phyloP scores from a whole-genome alignment of 1,140 invertebrate genomes.

The Hylyphantes graminicola region DNA sequence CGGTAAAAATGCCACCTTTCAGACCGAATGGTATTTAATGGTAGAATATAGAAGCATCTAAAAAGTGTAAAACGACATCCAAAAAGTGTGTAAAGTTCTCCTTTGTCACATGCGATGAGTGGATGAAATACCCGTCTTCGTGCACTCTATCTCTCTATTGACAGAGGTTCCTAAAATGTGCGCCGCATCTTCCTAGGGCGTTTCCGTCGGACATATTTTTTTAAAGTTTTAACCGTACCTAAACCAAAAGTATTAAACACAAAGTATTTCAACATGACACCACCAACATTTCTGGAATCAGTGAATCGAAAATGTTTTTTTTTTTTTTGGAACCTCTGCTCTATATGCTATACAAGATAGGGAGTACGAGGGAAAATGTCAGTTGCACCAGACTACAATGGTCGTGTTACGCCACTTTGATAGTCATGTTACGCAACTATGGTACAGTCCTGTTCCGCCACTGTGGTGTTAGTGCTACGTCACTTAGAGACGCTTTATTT shows the following conservation, averaged over 20 bases:
- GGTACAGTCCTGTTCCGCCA: neutral
- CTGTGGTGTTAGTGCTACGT: neutral
- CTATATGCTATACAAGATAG: constrained; percentile 11
- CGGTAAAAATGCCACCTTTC: constrained; percentile 23
- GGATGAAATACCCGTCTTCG: constrained; percentile 44
- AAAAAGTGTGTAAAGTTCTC: constrained; percentile 46
- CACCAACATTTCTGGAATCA: no score
- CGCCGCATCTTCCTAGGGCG: neutral
- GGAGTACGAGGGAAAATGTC: constrained; percentile 20
- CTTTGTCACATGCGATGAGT: constrained; percentile 14
- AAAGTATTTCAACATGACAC: no score
- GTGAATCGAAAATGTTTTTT: no score
- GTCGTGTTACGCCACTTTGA: neutral
- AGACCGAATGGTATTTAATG: constrained; percentile 2
- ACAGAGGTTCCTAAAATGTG: neutral
- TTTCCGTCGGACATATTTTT: no score
- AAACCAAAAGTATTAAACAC: no score
- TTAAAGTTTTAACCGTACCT: no score
- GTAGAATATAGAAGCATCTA: constrained; percentile 37
- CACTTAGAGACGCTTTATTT: neutral
- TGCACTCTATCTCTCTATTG: constrained; percentile 27
- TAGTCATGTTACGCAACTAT: neutral
- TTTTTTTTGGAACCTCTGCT: neutral
- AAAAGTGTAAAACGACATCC: constrained; percentile 57
- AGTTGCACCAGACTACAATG: neutral